Evolutionary conservation across 2,113 vertebrate genomes (phyloP).

Genomic region (Pluvialis apricaria): DNA sequence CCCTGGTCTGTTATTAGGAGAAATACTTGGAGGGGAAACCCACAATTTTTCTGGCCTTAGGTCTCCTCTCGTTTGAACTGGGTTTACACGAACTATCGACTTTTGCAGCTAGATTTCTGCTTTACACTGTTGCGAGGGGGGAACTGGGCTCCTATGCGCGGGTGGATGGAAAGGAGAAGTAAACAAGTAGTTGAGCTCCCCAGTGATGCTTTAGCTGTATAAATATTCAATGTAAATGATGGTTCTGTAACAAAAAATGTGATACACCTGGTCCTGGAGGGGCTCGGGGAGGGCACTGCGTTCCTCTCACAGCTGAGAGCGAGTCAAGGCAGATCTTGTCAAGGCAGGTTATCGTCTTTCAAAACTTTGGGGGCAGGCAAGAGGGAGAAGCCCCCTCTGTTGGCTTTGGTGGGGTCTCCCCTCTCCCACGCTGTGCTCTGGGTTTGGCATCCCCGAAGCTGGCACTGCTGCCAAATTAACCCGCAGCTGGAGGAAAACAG

Average conservation of each 20-base stretch:
- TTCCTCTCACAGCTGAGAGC: neutral
- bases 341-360: neutral
- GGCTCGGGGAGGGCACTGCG: neutral
- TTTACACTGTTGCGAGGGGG: rapidly evolving
- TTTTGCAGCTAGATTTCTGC: neutral
- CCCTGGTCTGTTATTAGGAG: neutral
- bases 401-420: rapidly evolving
- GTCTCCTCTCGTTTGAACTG: neutral
- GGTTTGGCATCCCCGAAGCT: rapidly evolving
- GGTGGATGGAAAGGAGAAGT: neutral
- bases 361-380: neutral
- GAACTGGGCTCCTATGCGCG: rapidly evolving
- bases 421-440: rapidly evolving
- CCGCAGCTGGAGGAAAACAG: neutral
- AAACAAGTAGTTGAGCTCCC: neutral
- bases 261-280: neutral
- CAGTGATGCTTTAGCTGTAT: neutral
- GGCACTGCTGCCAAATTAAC: neutral
- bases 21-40: neutral
- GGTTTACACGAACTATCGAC: rapidly evolving
- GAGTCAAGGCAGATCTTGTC: neutral
- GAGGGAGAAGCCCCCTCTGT: neutral
- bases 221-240: neutral
- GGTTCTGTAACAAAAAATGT: neutral
- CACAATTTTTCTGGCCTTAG: neutral